Conservation (phyloP, 1,140 invertebrate genomes). For the Lasioglossum albipes region DNA sequence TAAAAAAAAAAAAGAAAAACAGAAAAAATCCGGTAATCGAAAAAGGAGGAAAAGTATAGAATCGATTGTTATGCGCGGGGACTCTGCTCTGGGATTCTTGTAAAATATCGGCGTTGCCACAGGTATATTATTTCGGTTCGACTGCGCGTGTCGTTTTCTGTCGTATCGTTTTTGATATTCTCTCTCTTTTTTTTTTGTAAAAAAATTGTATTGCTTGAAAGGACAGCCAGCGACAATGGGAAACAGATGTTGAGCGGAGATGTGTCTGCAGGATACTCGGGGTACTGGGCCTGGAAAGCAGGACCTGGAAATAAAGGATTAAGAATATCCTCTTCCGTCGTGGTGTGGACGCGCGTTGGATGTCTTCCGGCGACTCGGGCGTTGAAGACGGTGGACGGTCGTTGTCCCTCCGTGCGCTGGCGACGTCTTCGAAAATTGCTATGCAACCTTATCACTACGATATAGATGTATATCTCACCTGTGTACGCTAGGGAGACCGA, state of each 20-base stretch:
- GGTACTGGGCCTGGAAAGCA: slow-evolving; percentile 78
- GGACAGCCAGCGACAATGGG: slow-evolving; percentile 76
- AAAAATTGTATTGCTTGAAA: slow-evolving; percentile 66
- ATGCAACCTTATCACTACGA: slow-evolving; percentile 54
- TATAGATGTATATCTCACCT: slow-evolving; percentile 47
- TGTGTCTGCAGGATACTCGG: slow-evolving; percentile 79
- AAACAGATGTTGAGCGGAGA: slow-evolving; percentile 77
- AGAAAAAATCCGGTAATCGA: background rate
- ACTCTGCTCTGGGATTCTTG: slow-evolving; percentile 40
- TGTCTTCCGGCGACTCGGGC: slow-evolving; percentile 50
- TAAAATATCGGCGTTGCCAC: slow-evolving; percentile 40
- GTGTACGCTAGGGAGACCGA: slow-evolving; percentile 57
- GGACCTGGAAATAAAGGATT: slow-evolving; percentile 81
- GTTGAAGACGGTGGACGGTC: slow-evolving; percentile 7
- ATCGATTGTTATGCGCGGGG: slow-evolving; percentile 37
- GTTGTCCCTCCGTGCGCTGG: background rate
- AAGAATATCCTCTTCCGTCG: slow-evolving; percentile 64
- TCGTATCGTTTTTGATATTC: slow-evolving; percentile 11
- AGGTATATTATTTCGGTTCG: slow-evolving; percentile 19
- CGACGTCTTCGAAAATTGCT: slow-evolving; percentile 33
- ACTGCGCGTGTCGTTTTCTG: slow-evolving; percentile 38
- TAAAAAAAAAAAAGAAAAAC: background rate
- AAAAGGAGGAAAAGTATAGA: slow-evolving; percentile 15
- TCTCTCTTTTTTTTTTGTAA: background rate
- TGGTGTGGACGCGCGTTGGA: slow-evolving; percentile 16